A percentile compares a stretch with the other conserved stretches of the same genome.
Evolutionary conservation across 2,113 vertebrate species (phyloP).

Genomic region (Recurvirostra avosetta): DNA sequence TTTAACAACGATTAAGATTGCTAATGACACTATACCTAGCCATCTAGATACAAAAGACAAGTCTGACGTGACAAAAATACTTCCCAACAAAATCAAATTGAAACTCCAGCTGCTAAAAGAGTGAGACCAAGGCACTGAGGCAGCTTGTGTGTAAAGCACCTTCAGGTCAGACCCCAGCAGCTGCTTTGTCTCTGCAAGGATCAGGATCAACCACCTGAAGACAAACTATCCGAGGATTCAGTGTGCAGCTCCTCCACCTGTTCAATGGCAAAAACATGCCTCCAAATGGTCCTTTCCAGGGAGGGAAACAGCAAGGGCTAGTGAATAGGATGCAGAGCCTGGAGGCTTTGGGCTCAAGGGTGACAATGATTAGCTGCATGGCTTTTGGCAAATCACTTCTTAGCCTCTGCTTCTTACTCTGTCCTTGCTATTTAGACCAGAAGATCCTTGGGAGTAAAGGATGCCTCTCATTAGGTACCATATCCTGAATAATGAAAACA

Average conservation of each 20-base stretch:
- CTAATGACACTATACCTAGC: neutral
- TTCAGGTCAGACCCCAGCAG: neutral
- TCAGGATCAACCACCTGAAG: neutral
- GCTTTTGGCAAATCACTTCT: neutral
- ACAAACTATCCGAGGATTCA: neutral
- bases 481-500: neutral
- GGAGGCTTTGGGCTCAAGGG: neutral
- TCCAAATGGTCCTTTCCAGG: neutral
- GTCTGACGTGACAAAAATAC: neutral
- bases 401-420: neutral
- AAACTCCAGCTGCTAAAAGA: neutral
- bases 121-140: accelerated
- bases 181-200: neutral
- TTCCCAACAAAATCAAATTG: neutral
- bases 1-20: neutral
- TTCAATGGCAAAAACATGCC: neutral
- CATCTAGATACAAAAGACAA: neutral
- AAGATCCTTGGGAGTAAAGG: neutral
- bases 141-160: neutral
- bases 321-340: neutral
- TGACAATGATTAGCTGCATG: neutral
- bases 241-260: neutral
- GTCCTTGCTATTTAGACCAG: neutral
- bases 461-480: neutral
- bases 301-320: neutral